Evolutionary conservation across 2,797 vertebrate genomes (phyloP).

Genomic region (Sitta carolinensis): DNA sequence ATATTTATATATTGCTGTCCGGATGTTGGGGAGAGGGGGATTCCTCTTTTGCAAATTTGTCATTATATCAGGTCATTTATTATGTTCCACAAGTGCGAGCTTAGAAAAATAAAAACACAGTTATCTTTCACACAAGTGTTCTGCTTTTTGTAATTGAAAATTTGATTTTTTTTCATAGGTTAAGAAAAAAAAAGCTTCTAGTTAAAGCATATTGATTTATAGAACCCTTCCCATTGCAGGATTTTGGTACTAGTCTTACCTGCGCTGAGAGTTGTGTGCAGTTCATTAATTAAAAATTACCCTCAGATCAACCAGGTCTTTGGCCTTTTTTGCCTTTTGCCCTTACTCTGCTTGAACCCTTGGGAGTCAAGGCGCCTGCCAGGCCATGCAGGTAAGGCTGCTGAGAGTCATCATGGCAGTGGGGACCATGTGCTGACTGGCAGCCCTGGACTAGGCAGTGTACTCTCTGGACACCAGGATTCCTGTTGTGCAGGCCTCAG

Average conservation of each 20-base stretch:
- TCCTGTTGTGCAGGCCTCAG: not conserved
- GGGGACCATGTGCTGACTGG: fast-evolving
- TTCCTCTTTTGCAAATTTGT: constrained; percentile 75
- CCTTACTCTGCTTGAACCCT: not conserved
- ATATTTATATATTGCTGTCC: constrained; percentile 79
- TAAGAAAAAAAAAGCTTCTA: not conserved
- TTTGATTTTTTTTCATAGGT: not conserved
- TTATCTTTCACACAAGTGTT: constrained; percentile 64
- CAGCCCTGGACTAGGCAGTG: not conserved
- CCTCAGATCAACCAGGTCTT: not conserved
- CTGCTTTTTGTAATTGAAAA: constrained; percentile 3
- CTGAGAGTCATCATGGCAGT: not conserved
- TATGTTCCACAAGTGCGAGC: constrained; percentile 73
- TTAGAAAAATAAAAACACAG: constrained; percentile 74
- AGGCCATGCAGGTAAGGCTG: fast-evolving
- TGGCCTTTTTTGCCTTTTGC: not conserved
- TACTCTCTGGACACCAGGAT: not conserved
- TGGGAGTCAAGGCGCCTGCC: not conserved
- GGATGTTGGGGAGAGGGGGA: constrained; percentile 37
- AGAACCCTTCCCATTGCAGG: not conserved
- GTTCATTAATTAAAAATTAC: not conserved
- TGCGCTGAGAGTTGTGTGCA: not conserved
- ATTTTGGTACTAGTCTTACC: not conserved
- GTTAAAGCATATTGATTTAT: not conserved
- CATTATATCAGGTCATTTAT: constrained; percentile 74